Base-by-base conservation (phyloP, 2,888 invertebrate genomes). In the Dromius quadrimaculatus region DNA sequence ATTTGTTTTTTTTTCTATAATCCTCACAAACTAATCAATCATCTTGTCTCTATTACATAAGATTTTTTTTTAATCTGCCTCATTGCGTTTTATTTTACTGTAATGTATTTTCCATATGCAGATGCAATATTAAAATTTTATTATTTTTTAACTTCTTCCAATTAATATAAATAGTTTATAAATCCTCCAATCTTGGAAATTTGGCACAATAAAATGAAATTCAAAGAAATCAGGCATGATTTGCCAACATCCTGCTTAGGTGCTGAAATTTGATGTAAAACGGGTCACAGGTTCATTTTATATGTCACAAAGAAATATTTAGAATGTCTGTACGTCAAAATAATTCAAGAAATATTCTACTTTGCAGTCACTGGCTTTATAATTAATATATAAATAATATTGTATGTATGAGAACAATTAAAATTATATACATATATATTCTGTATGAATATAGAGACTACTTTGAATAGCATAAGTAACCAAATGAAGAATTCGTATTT, bases 1-100 rank as follows among this genome's bases (percentile, higher is more conserved):
- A 47, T 47, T 20, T 47, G 47, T 47, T 47, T 47, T 20, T n/a
- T 41, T 41, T 41, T 41, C 13, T 11, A 11, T 15, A 41, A 41
- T 41, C 41, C 5, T 13, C 15, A 15, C 15, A 15, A n/a, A n/a
- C n/a, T n/a, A n/a, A 8, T 41, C 15, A 8, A 15, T 41, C 41
- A 41, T 41, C 41, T 15, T 1, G 13, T 15, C 15, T 41, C 41
- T 41, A 41, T 41, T 41, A 41, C 41, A 41, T 41, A 41, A 41
- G 41, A 1, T 15, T 8, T 36, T 36, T 36, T 36, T 36, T 11
- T 2, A n/a, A 36, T 36, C 36, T 2, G 41, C 11, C 11, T 13
- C 13, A 8, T 6, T 15, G 13, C 41, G 41, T 15, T 41, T 11
- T n/a, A 41, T 15, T 15, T 41, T 41, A 41, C 15, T 41, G 13